Percentiles rank a stretch among this genome's conserved stretches.
These are phyloP conservation scores for Sebastes wilsoni DNA, from an alignment of 2,797 vertebrate genomes.

Conservation along the genomic window DNA sequence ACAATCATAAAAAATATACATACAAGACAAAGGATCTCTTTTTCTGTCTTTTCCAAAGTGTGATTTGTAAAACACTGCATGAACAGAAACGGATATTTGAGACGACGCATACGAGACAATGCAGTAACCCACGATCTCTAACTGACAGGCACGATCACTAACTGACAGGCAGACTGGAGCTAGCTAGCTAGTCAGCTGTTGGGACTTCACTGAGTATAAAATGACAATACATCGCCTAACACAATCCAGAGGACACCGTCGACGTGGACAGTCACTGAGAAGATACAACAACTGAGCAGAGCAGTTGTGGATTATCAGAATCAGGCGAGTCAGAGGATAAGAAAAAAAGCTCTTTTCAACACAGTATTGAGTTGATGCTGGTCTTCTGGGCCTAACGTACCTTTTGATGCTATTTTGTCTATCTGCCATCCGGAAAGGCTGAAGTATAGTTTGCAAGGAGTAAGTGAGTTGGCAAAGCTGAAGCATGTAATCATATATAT, in stretches of 20 bases:
- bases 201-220: conserved; percentile 67
- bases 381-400: conserved; percentile 1
- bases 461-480: conserved; percentile 55
- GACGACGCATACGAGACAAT: conserved; percentile 65
- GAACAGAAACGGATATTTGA: conserved; percentile 54
- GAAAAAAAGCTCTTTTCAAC: conserved; percentile 25
- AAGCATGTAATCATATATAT: conserved; percentile 60
- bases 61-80: conserved; percentile 76
- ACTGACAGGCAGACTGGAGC: conserved; percentile 68
- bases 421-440: conserved; percentile 37
- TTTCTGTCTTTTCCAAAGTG: conserved; percentile 60
- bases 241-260: conserved; percentile 64
- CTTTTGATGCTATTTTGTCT: conserved; percentile 16
- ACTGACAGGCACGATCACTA: conserved; percentile 72
- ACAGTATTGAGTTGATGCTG: conserved; percentile 31
- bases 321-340: conserved; percentile 39
- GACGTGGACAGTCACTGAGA: conserved; percentile 35
- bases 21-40: conserved; percentile 68
- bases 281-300: conserved; percentile 31
- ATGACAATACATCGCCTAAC: conserved; percentile 60
- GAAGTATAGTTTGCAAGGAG: conserved; percentile 32
- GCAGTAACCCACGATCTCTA: conserved; percentile 71
- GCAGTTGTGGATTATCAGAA: conserved; percentile 44
- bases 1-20: conserved; percentile 80
- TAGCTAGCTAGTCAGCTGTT: conserved; percentile 59